A percentile compares a stretch with the other conserved stretches of the same genome.
Evolutionary conservation across 2,113 vertebrate genomes (phyloP).

Genomic region (Bufo bufo): DNA sequence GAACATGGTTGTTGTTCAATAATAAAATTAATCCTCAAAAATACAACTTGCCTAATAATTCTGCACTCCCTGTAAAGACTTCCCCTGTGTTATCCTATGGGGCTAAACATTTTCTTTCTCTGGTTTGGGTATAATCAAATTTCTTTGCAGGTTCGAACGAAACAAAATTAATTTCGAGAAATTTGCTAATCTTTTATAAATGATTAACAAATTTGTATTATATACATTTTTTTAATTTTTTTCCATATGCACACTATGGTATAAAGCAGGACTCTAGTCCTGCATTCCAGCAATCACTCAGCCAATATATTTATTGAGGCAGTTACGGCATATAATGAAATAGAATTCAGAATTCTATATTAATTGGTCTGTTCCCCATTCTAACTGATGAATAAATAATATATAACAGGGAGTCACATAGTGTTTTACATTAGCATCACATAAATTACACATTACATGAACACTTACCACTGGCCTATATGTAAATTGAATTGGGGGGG

Average conservation of each 20-base stretch:
- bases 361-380: conserved; percentile 28
- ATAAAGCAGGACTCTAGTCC: not conserved
- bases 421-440: conserved; percentile 38
- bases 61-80: no score
- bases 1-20: no score
- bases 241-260: not conserved
- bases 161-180: no score
- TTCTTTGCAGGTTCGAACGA: no score
- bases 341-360: conserved; percentile 39
- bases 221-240: not conserved
- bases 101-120: no score
- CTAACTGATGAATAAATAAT: conserved; percentile 43
- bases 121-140: no score
- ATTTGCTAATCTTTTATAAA: not conserved
- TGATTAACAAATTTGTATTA: not conserved
- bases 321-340: conserved; percentile 27
- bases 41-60: no score
- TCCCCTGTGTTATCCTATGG: no score
- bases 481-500: not conserved
- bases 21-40: no score
- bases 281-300: not conserved
- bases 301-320: conserved; percentile 5
- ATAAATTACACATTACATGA: conserved; percentile 43
- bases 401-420: conserved; percentile 34
- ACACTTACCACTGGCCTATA: conserved; percentile 5